These are phyloP conservation scores for Cyanoramphus novaezelandiae DNA, from an alignment of 2,113 vertebrate genomes.

Conservation along the genomic window DNA sequence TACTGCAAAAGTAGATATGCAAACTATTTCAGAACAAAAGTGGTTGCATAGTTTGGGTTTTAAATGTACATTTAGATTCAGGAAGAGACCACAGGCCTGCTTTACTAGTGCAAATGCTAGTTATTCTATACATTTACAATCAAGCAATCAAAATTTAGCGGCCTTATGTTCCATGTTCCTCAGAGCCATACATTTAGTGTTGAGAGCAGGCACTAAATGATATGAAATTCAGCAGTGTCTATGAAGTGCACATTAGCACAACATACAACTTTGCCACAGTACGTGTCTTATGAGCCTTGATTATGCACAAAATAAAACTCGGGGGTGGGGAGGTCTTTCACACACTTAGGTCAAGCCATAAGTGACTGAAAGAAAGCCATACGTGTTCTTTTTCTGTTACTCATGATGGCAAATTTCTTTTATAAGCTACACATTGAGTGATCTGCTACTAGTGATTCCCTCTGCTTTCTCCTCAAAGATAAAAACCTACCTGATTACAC, in stretches of 20 bases:
- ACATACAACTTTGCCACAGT: not conserved
- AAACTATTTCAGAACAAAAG: not conserved
- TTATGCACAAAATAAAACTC: not conserved
- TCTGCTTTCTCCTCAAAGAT: not conserved
- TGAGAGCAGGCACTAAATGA: not conserved
- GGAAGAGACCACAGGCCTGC: not conserved
- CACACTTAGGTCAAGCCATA: not conserved
- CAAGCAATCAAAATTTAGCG: not conserved
- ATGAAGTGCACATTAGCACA: not conserved
- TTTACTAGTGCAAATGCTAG: not conserved
- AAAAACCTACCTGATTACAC: not conserved
- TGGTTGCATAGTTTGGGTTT: not conserved
- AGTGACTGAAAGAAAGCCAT: not conserved
- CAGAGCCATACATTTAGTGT: accelerated
- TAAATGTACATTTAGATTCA: not conserved
- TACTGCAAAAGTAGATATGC: not conserved
- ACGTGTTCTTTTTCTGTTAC: not conserved
- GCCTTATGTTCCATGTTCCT: not conserved
- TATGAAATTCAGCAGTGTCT: not conserved
- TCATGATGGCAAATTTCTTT: not conserved
- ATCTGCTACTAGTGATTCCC: not conserved
- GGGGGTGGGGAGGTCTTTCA: accelerated
- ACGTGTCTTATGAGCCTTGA: not conserved
- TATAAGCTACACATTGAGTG: not conserved
- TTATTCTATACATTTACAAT: not conserved